Evolutionary conservation across 2,888 invertebrate genomes (phyloP), one percentile per base, ranked within the genome.

Genomic region (Chalcosyrphus nemorum): DNA sequence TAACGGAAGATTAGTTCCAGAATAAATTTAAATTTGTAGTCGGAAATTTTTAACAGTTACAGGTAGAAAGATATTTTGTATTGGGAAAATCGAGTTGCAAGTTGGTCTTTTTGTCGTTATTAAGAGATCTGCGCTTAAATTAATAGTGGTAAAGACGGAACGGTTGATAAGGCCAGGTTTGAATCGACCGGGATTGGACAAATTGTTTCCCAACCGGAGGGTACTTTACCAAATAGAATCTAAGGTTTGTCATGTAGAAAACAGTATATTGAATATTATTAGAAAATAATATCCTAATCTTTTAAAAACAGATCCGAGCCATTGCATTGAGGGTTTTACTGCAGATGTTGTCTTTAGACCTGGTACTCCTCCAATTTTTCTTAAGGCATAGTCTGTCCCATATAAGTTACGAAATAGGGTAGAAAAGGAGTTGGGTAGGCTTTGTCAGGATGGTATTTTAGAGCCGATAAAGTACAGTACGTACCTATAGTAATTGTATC

Each of bases 261-360:
- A 19, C 4, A 19, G 21, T 47, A 3, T 21, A 47, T 21, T 47
- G 19, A 21, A 21, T 17, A 47, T 47, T 19, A 47, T 47, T 19
- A 4, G 11, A 47, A 56, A 17, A 38, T 5, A 7, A 56, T 35
- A 35, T 56, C 35, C 56, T 2, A 56, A 56, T 56, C 2, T 56
- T 13, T 29, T 56, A 29, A 35, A 56, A 56, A 15, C 17, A n/a
- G 56, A 56, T 6, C 56, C 5, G 13, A 56, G 35, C 35, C 35
- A 35, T 56, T 56, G 15, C 56, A 56, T 56, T 56, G 56, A 38
- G n/a, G 1, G 13, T 32, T 56, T 35, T 17, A 56, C 56, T 4
- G 56, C 56, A 3, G 35, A 56, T 15, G 35, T 56, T 56, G 15
- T 56, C 6, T 56, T 56, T 6, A 17, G 17, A 15, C 56, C 56